Evolutionary conservation across 1,140 invertebrate genomes (phyloP).

Genomic region (Meloidogyne exigua): DNA sequence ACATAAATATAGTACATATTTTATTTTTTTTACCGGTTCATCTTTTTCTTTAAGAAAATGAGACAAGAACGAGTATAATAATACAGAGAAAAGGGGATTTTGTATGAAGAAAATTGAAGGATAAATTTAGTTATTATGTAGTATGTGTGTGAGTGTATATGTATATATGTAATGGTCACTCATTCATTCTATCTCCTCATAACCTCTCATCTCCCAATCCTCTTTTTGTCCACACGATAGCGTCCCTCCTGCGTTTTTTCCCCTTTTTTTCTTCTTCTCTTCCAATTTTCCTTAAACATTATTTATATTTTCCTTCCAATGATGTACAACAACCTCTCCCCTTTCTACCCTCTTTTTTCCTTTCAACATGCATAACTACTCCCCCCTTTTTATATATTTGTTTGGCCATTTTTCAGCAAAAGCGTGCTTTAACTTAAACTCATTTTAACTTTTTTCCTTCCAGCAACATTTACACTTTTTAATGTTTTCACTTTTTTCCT

Average conservation of each 20-base stretch:
- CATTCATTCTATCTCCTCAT: not conserved
- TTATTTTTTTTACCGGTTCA: not conserved
- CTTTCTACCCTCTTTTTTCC: not conserved
- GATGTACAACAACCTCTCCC: not conserved
- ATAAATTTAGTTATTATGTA: not conserved
- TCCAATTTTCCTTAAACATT: not conserved
- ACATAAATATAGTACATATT: too few species aligned
- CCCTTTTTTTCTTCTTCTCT: not conserved
- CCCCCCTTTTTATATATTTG: not conserved
- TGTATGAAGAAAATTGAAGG: not conserved
- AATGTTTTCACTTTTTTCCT: slow-evolving; percentile 9
- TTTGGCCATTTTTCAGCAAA: slow-evolving; percentile 14
- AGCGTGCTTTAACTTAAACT: slow-evolving; percentile 7
- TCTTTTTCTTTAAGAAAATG: not conserved
- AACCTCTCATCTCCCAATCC: not conserved
- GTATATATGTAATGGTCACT: not conserved
- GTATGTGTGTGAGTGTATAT: too few species aligned
- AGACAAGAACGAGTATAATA: not conserved
- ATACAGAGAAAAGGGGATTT: too few species aligned
- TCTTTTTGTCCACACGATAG: not conserved
- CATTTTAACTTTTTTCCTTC: slow-evolving; percentile 9
- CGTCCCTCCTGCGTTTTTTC: slow-evolving; percentile 3
- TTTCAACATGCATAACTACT: not conserved
- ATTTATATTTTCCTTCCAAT: not conserved
- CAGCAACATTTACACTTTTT: not conserved